Evolutionary conservation across 2,113 vertebrate species (phyloP).

Genomic region (Lepus europaeus): DNA sequence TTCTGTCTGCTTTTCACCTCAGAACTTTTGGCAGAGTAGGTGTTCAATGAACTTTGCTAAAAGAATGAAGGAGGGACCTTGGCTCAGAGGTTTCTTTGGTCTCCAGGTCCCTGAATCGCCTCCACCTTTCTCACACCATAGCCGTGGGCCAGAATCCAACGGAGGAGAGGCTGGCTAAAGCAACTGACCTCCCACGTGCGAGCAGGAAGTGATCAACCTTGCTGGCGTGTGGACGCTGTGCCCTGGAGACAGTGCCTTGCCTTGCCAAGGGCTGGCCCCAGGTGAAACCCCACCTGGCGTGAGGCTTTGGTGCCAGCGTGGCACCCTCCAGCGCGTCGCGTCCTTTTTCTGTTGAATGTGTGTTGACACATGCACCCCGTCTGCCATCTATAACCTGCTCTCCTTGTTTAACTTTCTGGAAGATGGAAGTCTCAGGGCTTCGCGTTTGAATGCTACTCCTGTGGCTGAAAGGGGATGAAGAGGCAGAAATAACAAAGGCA

Average conservation of each 20-base stretch:
- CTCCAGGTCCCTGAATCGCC: neutral
- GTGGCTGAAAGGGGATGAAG: conserved; percentile 2
- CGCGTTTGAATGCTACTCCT: conserved; percentile 58
- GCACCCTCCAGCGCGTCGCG: too few species aligned
- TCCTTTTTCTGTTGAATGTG: neutral
- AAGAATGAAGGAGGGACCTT: neutral
- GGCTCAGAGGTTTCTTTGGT: neutral
- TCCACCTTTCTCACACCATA: neutral
- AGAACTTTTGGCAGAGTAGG: neutral
- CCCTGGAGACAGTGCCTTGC: accelerated
- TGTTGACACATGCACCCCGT: neutral
- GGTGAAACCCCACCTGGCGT: neutral
- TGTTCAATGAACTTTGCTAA: neutral
- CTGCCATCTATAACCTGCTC: neutral
- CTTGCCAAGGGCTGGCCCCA: neutral
- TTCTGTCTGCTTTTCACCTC: neutral
- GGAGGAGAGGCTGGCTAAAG: neutral
- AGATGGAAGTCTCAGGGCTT: conserved; percentile 54
- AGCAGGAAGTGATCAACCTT: too few species aligned
- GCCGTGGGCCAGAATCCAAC: neutral
- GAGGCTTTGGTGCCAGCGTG: neutral
- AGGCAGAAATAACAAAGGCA: conserved; percentile 41
- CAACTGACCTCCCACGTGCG: accelerated
- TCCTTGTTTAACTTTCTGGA: conserved; percentile 37
- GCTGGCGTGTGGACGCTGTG: neutral